phyloP scores from a whole-genome alignment of 2,113 vertebrate species.

The Pollimyrus isidori region DNA sequence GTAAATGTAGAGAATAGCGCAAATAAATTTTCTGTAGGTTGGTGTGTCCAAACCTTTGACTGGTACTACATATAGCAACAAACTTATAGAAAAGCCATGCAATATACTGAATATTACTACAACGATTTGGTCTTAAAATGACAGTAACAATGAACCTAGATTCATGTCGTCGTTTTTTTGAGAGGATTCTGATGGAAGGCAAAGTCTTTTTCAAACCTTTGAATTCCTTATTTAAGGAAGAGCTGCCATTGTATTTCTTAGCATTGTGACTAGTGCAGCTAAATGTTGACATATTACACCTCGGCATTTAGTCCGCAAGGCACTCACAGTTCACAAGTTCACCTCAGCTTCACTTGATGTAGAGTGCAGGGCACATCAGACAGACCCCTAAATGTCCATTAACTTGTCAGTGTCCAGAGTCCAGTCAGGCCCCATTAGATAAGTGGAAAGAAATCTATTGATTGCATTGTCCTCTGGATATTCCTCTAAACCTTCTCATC shows the following conservation, averaged over 20 bases:
- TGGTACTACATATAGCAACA: not conserved
- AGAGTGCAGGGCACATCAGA: not conserved
- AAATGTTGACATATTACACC: not conserved
- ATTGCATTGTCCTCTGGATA: constrained; percentile 21
- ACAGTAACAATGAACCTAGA: not conserved
- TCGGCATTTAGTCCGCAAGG: not conserved
- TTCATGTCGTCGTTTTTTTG: not conserved
- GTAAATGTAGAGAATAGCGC: not conserved
- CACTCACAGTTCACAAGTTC: not conserved
- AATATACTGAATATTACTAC: not conserved
- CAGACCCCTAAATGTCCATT: not conserved
- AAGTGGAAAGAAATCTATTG: constrained; percentile 15
- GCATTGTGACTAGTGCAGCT: not conserved
- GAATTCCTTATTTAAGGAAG: not conserved
- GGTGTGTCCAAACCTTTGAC: not conserved
- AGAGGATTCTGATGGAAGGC: not conserved
- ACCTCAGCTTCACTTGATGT: not conserved
- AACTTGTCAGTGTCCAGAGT: constrained; percentile 9
- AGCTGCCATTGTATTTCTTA: not conserved
- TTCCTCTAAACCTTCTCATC: constrained; percentile 16
- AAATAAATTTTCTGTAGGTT: not conserved
- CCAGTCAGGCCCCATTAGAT: constrained; percentile 23
- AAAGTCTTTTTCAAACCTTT: not conserved
- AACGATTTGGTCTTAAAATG: not conserved
- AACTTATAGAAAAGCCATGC: not conserved